These are phyloP conservation scores for Reticulitermes speratus DNA, from an alignment of 1,140 invertebrate species.

Conservation along the genomic window DNA sequence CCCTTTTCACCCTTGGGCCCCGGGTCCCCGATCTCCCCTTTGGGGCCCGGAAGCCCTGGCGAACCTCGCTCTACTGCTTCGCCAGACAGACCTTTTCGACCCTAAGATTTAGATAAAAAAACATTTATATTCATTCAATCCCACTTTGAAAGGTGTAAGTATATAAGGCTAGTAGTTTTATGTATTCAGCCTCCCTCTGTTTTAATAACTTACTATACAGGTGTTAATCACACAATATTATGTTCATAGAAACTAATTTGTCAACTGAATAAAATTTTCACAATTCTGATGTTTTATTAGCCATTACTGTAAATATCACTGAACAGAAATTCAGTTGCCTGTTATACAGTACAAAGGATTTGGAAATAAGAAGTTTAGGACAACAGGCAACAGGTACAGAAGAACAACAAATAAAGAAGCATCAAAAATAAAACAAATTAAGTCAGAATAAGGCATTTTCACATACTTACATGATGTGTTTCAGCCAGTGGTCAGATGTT, in stretches of 20 bases:
- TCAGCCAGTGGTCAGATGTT: constrained; percentile 15
- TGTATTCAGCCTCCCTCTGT: background rate
- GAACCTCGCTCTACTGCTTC: constrained; percentile 49
- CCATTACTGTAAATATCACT: background rate
- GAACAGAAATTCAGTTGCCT: background rate
- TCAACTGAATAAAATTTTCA: background rate
- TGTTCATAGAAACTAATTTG: background rate
- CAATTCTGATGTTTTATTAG: background rate
- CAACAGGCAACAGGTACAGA: background rate
- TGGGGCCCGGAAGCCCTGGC: constrained; percentile 50
- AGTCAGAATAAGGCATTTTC: background rate
- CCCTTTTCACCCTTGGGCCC: constrained; percentile 51
- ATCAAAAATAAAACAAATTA: background rate
- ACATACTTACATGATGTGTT: background rate
- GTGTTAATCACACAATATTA: background rate
- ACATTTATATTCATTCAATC: constrained; percentile 9
- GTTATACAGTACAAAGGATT: background rate
- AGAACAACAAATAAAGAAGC: background rate
- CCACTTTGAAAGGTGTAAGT: background rate
- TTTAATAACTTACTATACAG: background rate
- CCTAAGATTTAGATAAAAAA: constrained; percentile 43
- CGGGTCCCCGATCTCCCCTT: constrained; percentile 52
- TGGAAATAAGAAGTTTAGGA: background rate
- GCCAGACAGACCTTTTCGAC: constrained; percentile 50
- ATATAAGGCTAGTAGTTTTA: background rate